Evolutionary conservation across 2,888 invertebrate species (phyloP), one percentile per base, ranked within the genome.

Genomic region (Calliphora vomitoria): DNA sequence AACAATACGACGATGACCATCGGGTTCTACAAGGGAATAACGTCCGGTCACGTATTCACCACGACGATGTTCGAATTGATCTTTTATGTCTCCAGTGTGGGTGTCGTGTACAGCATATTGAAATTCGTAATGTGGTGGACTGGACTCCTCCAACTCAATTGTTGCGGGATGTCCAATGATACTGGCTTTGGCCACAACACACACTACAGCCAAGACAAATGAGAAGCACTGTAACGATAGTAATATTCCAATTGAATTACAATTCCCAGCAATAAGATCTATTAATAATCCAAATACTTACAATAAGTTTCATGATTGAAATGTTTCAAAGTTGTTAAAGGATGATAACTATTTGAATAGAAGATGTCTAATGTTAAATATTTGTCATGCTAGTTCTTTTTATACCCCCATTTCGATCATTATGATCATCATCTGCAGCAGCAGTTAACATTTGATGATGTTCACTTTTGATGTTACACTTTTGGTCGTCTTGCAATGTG

Each of bases 81-180:
- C 93, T 90, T 94, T 94, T 0, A 94, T 91, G 88, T 94, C 94
- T 15, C 93, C 93, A 11, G 94, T 94, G 53, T 92, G 92, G n/a
- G 91, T 90, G 64, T 94, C 94, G 75, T 94, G 93, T 3, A 94
- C 93, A 4, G 92, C 91, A 71, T 94, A 94, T 47, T 92, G 93
- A 85, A 94, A 94, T 86, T 93, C 93, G 68, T 94, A 94, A 25
- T 93, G 92, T 20, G 93, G 92, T 47, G 92, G 93, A 68, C 90
- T 90, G 20, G 90, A 89, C 60, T 92, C 91, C 4, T 85, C 89
- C 82, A 85, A 60, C 64, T 87, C 89, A 62, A 87, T 81, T 50
- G 85, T 74, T 64, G 84, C 31, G 68, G 82, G 47, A 86, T 89
- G 47, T 76, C 86, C 82, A 88, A 87, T 84, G 60, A 87, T 31